phyloP scores from a whole-genome alignment of 1,140 invertebrate species.

The Chionoecetes opilio region DNA sequence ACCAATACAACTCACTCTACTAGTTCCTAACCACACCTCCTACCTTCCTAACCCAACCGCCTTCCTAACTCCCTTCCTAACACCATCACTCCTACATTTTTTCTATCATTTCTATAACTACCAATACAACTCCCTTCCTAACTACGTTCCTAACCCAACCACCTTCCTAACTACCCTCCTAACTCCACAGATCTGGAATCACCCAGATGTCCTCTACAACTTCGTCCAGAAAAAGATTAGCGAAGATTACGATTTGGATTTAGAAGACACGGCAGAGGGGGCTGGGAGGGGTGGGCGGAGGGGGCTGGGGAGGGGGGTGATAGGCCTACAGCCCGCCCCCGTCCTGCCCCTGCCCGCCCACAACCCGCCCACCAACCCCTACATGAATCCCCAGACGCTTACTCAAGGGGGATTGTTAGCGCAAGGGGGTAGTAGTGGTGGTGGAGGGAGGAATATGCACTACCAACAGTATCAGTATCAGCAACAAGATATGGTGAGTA shows the following conservation, averaged over 20 bases:
- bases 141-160: no score
- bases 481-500: no score
- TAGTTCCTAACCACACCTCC: background rate
- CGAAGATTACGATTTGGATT: constrained; percentile 95
- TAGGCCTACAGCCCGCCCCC: no score
- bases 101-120: constrained; percentile 70
- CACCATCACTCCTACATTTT: background rate
- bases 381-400: no score
- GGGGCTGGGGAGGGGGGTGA: background rate
- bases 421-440: no score
- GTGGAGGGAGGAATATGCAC: no score
- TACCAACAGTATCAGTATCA: no score
- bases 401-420: no score
- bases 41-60: no score
- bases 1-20: no score
- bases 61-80: background rate
- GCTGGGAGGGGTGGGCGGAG: background rate
- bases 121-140: constrained; percentile 34
- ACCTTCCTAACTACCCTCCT: constrained; percentile 77
- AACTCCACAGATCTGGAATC: constrained; percentile 97
- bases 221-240: constrained; percentile 92
- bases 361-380: no score
- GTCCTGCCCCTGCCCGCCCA: no score
- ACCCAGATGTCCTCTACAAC: constrained; percentile 98
- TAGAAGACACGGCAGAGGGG: constrained; percentile 90